These are phyloP conservation scores for Lasioglossum pauxillum DNA, from an alignment of 2,888 invertebrate species.

Conservation along the genomic window DNA sequence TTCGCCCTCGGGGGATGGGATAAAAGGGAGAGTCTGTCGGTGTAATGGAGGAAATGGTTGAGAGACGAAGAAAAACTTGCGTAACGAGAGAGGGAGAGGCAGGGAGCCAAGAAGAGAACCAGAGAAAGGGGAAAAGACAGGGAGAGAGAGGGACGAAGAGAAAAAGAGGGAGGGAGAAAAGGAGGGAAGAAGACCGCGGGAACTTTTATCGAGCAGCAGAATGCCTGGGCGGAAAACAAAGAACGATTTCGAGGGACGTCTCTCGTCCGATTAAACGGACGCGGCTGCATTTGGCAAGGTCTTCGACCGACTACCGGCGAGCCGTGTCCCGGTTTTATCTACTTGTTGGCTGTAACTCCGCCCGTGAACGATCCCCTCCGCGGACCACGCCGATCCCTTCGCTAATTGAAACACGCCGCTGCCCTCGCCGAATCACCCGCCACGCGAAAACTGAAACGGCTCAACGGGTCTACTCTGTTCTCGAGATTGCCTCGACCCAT, in stretches of 20 bases:
- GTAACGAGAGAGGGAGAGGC: constrained; percentile 13
- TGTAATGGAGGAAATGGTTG: constrained; percentile 70
- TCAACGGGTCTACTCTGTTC: constrained; percentile 35
- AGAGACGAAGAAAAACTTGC: constrained; percentile 56
- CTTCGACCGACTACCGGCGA: constrained; percentile 50
- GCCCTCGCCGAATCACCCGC: background rate
- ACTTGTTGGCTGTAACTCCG: constrained; percentile 64
- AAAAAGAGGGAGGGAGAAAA: constrained; percentile 1
- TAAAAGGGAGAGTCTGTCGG: constrained; percentile 50
- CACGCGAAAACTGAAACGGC: constrained; percentile 31
- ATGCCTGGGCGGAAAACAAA: constrained; percentile 44
- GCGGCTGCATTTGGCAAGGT: constrained; percentile 71
- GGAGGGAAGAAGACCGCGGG: constrained; percentile 28
- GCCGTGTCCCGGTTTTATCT: constrained; percentile 58
- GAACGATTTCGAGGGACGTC: constrained; percentile 50
- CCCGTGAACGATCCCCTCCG: background rate
- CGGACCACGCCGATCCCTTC: constrained; percentile 11
- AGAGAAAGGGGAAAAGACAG: constrained; percentile 18
- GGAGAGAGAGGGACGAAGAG: constrained; percentile 20
- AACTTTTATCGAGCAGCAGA: constrained; percentile 50
- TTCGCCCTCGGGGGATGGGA: constrained; percentile 56
- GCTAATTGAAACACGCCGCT: constrained; percentile 33
- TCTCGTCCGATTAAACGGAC: constrained; percentile 68
- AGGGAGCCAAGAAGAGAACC: background rate
- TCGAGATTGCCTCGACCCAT: constrained; percentile 23